Base-by-base conservation (phyloP, 2,113 vertebrate species). In the Eolophus roseicapilla region DNA sequence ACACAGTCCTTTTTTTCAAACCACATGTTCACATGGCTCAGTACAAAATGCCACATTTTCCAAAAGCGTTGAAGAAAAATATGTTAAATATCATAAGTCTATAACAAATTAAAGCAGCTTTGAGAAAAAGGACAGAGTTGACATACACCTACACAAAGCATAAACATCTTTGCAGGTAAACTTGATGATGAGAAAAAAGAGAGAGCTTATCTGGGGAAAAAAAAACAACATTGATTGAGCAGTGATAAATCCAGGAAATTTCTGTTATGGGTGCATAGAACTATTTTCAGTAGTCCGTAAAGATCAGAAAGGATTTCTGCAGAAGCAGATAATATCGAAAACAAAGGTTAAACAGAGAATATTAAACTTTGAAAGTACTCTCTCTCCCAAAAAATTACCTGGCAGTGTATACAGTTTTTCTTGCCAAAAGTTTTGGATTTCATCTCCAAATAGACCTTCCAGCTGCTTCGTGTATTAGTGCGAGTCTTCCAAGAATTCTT, bases 321-420 rank as follows among this genome's bases (percentile, higher is more conserved):
- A 84, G 57, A 97, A 96, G 86, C 52, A 92, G 79, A 91, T 92
- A 71, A 92, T 88, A 70, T 29, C 94, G 62, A 95, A 96, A 95
- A 69, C 13, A 85, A 90, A 24, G 21, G 78, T 96, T 95, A 88
- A 94, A 74, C 10, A 39, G 49, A 71, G 31, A 91, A 21, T 86
- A 35, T 94, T 88, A 68, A 76, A 97, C 79, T 88, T 88, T 53
- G 62, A 70, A 93, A 3, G 2, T 86, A 6, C 13, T 91, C 15
- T 86, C 24, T 81, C 35, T 90, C 44, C 55, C 55, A 16, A 8
- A 67, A 35, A 92, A 86, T 47, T 84, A 71, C 53, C 39, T 96
- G 78, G 91, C 59, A 87, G 39, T n/a, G 86, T 81, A 43, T 78
- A 73, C 57, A 83, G 35, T 19, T 86, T 86, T 78, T 81, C n/a